Evolutionary conservation across 2,113 vertebrate species (phyloP), one percentile per base, ranked within the genome.

Genomic region (Xenotilapia caudafasciata): DNA sequence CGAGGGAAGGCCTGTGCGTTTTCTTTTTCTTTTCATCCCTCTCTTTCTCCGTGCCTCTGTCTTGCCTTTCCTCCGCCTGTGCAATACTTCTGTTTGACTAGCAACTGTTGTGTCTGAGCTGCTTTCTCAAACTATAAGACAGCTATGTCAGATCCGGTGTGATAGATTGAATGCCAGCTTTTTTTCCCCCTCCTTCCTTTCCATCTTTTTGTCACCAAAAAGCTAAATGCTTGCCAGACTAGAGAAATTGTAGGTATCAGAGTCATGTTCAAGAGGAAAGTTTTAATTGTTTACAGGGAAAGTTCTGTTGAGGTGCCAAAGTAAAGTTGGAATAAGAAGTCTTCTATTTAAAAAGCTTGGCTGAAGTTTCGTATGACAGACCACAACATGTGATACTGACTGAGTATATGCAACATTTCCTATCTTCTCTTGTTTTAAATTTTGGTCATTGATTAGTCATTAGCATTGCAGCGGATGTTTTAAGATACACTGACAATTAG

Each of bases 101-200:
- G 93, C 90, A 95, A 93, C 91, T 94, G 91, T 93, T 93, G 90
- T 92, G 90, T 92, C 87, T 94, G 86, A 88, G 91, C 82, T 54
- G 45, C 70, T 55, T 86, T 90, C 87, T 90, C 88, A 90, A 91
- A 92, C 90, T 93, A 86, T 84, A 56, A 92, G 85, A 84, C 58
- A 87, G 80, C 91, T 82, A 81, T 75, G 85, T 84, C 81, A 84
- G 86, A 93, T 92, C 86, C 85, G 75, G 40, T 53, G 75, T 68
- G 82, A 87, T 62, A 65, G 90, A 91, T 85, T 89, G 85, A 92
- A 91, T 92, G 73, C 51, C 33, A 42, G 75, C 83, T 91, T 94
- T 90, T 80, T 80, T 28, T 2, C 0, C 19, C 60, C 68, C 49
- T 83, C 40, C 53, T 84, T 90, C 65, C 26, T 65, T 62, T 65